Base-by-base conservation (phyloP, 2,113 vertebrate species). In the Semicossyphus pulcher region DNA sequence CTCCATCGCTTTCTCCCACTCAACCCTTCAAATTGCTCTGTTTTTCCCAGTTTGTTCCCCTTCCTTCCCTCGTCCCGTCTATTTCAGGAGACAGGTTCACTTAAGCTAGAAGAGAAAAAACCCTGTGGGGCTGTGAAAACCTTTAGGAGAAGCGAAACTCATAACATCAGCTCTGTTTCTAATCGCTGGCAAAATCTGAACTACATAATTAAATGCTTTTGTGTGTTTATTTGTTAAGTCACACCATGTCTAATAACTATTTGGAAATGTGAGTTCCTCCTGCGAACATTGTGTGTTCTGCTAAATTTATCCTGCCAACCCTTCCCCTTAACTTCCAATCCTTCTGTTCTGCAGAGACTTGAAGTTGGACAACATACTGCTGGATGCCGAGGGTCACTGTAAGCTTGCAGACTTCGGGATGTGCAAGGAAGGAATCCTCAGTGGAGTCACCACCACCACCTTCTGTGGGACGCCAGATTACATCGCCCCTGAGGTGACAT, bases 381-480 rank as follows among this genome's bases (percentile, higher is more conserved):
- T 99, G 90, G 97, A 99, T 42, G 96, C 96, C 10, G 97, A 99
- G 85, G 98, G 98, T 48, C 98, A 99, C 91, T 99, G 97, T 85
- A 99, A 99, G 82, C 93, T 99, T 78, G 97, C 98, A 0, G 97
- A 99, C 90, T 99, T 99, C 20, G 97, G 97, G n/a, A 99, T 99
- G 98, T 99, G 98, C 84, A 99, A 99, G 83, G 97, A 99, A 90
- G 97, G 96, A 23, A 98, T 99, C 90, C 92, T 98, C 44, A 94
- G 96, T 0, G 97, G 97, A 9, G 95, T 97, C 73, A 99, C 96
- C 1, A 99, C 97, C 45, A 98, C 96, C 61, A 99, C 97, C 0
- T 99, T 99, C 92, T 99, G 97, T 65, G 98, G 98, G 64, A 99
- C 97, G 0, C 97, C 98, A 1, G 98, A 99, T 87, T 99, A 99